Conservation (phyloP, 2,113 vertebrate species). For the Nyctibius bracteatus region DNA sequence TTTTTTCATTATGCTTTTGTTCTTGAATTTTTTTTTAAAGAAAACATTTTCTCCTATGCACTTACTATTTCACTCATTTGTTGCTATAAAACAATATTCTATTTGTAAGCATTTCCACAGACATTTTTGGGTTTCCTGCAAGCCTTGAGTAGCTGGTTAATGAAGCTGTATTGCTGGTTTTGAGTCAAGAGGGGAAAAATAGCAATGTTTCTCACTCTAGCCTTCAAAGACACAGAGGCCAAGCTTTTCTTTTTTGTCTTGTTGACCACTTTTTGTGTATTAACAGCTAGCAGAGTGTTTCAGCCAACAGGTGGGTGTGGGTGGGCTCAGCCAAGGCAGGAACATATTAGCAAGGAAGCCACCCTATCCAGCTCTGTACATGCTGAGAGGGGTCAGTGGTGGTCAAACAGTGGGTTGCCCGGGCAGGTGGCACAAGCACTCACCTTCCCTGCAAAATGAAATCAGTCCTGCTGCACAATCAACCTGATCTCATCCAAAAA, state of each 20-base stretch:
- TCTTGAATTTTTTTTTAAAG: not conserved
- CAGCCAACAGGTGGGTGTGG: not conserved
- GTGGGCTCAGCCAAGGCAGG: not conserved
- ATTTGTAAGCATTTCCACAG: not conserved
- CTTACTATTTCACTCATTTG: not conserved
- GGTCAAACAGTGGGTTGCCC: not conserved
- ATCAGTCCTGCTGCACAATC: not conserved
- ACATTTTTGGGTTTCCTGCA: not conserved
- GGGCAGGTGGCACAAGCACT: rapidly evolving
- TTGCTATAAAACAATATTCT: not conserved
- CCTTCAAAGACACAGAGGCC: not conserved
- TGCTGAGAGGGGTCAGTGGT: not conserved
- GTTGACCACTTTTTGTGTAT: not conserved
- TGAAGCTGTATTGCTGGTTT: not conserved
- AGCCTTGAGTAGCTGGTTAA: not conserved
- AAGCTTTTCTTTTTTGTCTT: not conserved
- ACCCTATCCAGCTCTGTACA: not conserved
- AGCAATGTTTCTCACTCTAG: not conserved
- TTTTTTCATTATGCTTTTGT: not conserved
- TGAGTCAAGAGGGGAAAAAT: not conserved
- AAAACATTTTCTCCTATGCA: not conserved
- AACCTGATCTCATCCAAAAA: not conserved
- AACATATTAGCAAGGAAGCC: rapidly evolving
- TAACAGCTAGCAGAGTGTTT: not conserved
- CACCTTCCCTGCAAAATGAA: not conserved